phyloP scores from a whole-genome alignment of 2,797 vertebrate genomes.

The Triplophysa yarkandensis region DNA sequence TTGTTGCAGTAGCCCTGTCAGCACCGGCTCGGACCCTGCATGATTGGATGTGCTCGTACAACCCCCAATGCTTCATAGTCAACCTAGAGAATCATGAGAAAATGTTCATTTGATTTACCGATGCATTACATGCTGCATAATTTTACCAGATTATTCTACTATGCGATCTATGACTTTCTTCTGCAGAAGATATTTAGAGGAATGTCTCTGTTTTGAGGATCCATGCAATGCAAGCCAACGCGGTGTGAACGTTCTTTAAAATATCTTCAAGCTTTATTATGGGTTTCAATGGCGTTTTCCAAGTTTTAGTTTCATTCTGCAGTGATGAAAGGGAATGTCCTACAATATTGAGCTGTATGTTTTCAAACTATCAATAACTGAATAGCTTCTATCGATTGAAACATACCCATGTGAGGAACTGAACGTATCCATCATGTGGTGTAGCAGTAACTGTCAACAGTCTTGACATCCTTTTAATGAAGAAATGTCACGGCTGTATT shows the following conservation, averaged over 20 bases:
- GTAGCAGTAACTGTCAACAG: conserved; percentile 10
- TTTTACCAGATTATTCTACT: background rate
- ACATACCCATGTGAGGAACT: conserved; percentile 30
- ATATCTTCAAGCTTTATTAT: too few relatives aligned
- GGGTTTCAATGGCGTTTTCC: too few relatives aligned
- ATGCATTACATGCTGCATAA: background rate
- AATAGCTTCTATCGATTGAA: conserved; percentile 38
- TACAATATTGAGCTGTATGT: background rate
- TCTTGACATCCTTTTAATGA: conserved; percentile 38
- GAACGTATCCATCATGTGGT: conserved; percentile 30
- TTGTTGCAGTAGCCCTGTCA: conserved; percentile 72
- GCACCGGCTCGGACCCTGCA: conserved; percentile 61
- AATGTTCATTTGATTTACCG: background rate
- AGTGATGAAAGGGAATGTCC: too few relatives aligned
- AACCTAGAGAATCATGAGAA: background rate
- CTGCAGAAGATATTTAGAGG: too few relatives aligned
- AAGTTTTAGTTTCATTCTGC: too few relatives aligned
- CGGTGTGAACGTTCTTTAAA: too few relatives aligned
- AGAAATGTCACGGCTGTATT: conserved; percentile 30
- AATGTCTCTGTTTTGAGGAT: too few relatives aligned
- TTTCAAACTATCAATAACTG: conserved; percentile 38
- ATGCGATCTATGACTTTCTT: too few relatives aligned
- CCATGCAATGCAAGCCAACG: too few relatives aligned
- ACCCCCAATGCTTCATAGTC: background rate
- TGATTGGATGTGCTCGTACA: conserved; percentile 46